phyloP scores from a whole-genome alignment of 2,888 invertebrate genomes.

The Lapara coniferarum region DNA sequence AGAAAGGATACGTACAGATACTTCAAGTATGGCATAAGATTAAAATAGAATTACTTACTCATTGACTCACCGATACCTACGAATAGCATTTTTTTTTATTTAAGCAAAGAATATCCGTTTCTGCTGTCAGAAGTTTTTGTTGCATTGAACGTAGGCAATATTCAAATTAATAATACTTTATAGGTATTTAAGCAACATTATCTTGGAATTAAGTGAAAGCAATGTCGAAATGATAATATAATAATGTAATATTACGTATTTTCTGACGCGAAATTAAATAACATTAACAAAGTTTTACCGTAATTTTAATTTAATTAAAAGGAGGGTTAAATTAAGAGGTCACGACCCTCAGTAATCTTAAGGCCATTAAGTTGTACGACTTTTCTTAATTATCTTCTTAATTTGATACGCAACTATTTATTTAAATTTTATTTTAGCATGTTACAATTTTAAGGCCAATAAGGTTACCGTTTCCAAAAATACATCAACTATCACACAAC shows the following conservation, averaged over 20 bases:
- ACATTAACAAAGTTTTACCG: background rate
- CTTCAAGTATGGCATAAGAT: conserved; percentile 1
- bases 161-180: too few relatives aligned
- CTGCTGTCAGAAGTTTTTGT: background rate
- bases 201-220: too few relatives aligned
- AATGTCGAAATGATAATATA: too few relatives aligned
- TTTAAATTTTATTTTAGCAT: too few relatives aligned
- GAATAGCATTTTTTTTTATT: background rate
- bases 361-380: background rate
- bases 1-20: background rate
- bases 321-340: background rate
- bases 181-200: too few relatives aligned
- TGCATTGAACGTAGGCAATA: background rate
- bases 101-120: background rate
- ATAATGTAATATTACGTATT: too few relatives aligned
- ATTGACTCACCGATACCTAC: background rate
- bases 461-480: background rate
- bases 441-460: too few relatives aligned
- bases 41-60: conserved; percentile 6
- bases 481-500: background rate
- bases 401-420: too few relatives aligned
- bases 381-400: too few relatives aligned
- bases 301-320: background rate
- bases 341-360: background rate
- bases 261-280: background rate